Evolutionary conservation across 2,797 vertebrate genomes (phyloP).

Genomic region (Yasuhikotakia modesta): DNA sequence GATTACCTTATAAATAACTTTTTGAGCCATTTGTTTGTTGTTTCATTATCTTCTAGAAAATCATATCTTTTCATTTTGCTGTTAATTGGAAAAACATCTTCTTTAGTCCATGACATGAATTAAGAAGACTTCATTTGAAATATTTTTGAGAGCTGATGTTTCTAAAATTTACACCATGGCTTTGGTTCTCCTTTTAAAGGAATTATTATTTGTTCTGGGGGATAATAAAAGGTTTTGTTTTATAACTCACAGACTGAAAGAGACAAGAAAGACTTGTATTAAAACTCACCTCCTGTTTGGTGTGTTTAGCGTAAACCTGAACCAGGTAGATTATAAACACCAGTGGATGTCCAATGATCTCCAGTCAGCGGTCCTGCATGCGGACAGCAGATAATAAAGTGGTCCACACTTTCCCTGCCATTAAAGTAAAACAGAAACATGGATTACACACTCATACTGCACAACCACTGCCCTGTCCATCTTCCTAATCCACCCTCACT

Average conservation of each 20-base stretch:
- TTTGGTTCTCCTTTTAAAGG: too few relatives aligned
- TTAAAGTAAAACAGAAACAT: conserved; percentile 63
- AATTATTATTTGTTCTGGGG: too few relatives aligned
- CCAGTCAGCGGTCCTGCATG: conserved; percentile 65
- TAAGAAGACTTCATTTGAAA: neutral
- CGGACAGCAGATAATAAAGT: conserved; percentile 61
- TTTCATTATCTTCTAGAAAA: neutral
- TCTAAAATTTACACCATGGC: too few relatives aligned
- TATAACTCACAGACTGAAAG: too few relatives aligned
- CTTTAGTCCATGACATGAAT: neutral
- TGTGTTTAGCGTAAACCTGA: neutral
- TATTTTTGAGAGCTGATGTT: neutral
- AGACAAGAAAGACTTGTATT: too few relatives aligned
- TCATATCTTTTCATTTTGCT: neutral
- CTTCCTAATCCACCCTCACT: conserved; percentile 57
- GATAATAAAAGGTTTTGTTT: too few relatives aligned
- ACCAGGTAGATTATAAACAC: conserved; percentile 73
- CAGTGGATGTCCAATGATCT: conserved; percentile 69
- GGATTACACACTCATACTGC: conserved; percentile 47
- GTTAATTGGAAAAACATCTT: neutral
- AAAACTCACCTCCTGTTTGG: too few relatives aligned
- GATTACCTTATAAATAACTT: neutral
- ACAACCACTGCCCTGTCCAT: conserved; percentile 23
- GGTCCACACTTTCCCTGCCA: conserved; percentile 47
- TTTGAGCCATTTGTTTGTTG: neutral